Evolutionary conservation across 2,888 invertebrate genomes (phyloP), one percentile per base, ranked within the genome.

Genomic region (Rhimphoctona megacephalus): DNA sequence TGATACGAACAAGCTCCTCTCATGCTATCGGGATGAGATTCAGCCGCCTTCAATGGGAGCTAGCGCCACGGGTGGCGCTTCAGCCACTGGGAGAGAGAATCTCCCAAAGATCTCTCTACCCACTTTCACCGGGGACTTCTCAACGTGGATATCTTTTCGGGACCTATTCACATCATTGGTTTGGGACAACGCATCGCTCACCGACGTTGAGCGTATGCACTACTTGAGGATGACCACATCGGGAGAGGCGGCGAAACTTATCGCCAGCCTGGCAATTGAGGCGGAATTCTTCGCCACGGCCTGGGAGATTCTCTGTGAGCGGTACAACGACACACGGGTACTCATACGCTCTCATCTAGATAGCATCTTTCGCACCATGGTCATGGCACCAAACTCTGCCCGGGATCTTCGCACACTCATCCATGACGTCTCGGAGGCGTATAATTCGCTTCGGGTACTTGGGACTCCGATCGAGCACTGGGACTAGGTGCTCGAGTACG

Each of bases 401-500:
- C 22, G 2, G 66, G 73, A 73, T 2, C 49, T 73, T 14, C 73
- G 66, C 64, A 36, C 66, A 0, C 36, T 81, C 6, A 2, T 76
- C 2, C 76, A 76, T 6, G 11, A 39, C 22, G 30, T 81, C 66
- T 49, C 81, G 2, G 64, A 52, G 43, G 49, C 67, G 36, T 73
- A 17, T 7, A 74, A 81, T n/a, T 36, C 81, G 14, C 22, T 81
- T 7, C 22, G 33, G n/a, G 74, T 54, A 0, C 43, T 81, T 0
- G 73, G 74, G 7, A 66, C 81, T 7, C 74, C 74, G 0, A 46
- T 66, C 25, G 69, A 66, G 1, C 64, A 81, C 1, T 81, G 81
- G 81, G 74, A 81, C 14, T 74, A 57, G 73, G 81, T 81, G 33
- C 7, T 81, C 7, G 49, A 64, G 1, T 52, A 74, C 46, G 67